These are phyloP conservation scores for Leucozona laternaria DNA, from an alignment of 2,888 invertebrate species.

Conservation along the genomic window DNA sequence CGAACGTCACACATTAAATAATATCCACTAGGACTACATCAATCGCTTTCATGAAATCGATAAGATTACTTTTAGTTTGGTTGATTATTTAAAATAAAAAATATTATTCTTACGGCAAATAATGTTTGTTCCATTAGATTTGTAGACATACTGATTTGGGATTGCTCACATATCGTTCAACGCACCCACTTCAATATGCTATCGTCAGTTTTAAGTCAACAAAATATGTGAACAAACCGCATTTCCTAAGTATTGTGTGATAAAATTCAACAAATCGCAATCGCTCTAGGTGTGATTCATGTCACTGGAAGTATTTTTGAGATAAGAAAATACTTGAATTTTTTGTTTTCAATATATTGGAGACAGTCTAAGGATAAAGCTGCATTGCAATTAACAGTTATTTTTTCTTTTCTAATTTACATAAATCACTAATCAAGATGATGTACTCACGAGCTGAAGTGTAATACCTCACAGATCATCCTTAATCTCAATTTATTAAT, in stretches of 20 bases:
- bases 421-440: slow-evolving; percentile 76
- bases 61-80: not conserved
- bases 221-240: slow-evolving; percentile 26
- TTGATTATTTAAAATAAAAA: not conserved
- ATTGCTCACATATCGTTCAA: slow-evolving; percentile 13
- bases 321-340: slow-evolving; percentile 57
- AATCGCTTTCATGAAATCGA: not conserved
- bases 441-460: slow-evolving; percentile 81
- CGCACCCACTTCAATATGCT: not conserved
- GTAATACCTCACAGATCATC: slow-evolving; percentile 75
- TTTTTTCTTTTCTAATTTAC: slow-evolving; percentile 13
- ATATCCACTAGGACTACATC: no score
- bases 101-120: not conserved
- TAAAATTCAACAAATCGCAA: slow-evolving; percentile 23
- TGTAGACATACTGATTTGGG: not conserved
- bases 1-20: no score
- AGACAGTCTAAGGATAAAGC: slow-evolving; percentile 42
- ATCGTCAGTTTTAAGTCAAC: slow-evolving; percentile 16
- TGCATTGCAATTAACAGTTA: slow-evolving; percentile 39
- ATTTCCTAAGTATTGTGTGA: slow-evolving; percentile 12
- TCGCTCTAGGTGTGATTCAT: slow-evolving; percentile 56
- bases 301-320: slow-evolving; percentile 31
- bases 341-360: slow-evolving; percentile 21
- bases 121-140: not conserved
- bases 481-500: slow-evolving; percentile 18